Base-by-base conservation (phyloP, 2,113 vertebrate genomes). In the Gasterosteus aculeatus region DNA sequence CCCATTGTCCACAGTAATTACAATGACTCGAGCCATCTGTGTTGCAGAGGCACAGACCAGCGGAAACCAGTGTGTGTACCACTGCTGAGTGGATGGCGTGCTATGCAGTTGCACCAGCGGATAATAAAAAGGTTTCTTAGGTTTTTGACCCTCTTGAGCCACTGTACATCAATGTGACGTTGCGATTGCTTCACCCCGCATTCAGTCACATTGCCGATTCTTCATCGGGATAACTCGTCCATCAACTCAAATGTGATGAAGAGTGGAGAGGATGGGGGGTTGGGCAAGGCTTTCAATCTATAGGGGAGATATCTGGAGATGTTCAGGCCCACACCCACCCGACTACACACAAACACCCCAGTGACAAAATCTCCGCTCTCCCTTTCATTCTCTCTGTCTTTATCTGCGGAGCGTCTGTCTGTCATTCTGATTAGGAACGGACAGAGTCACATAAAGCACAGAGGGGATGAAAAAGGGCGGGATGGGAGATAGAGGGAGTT, bases 381-480 rank as follows among this genome's bases (percentile, higher is more conserved):
- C 81, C 80, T 90, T 87, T 90, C 85, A 87, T 89, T 90, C 85
- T 75, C 72, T 69, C 64, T 7, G 81, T 92, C 90, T 92, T 91
- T 92, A 88, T 92, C 76, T 87, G 69, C 54, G 9, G 72, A 85
- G 92, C 90, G 92, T 93, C 92, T 93, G 90, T 90, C 89, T 93
- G 92, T 93, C 92, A 93, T 71, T 89, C 85, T 68, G 87, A 93
- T 93, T 92, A 92, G 89, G 85, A 75, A 93, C 86, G 90, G 90
- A 78, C 78, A 70, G 73, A 71, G 81, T 82, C 83, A 67, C 83
- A 86, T 88, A 86, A 89, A 90, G 89, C 82, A 61, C 16, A 7
- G 69, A 77, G 84, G 59, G 85, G 71, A 83, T 87, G 66, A 86
- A 90, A 87, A 88, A 88, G 85, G 71, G 89, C 85, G 86, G 90